These are phyloP conservation scores for Cyclura pinguis DNA, from an alignment of 2,797 vertebrate species.

Conservation along the genomic window DNA sequence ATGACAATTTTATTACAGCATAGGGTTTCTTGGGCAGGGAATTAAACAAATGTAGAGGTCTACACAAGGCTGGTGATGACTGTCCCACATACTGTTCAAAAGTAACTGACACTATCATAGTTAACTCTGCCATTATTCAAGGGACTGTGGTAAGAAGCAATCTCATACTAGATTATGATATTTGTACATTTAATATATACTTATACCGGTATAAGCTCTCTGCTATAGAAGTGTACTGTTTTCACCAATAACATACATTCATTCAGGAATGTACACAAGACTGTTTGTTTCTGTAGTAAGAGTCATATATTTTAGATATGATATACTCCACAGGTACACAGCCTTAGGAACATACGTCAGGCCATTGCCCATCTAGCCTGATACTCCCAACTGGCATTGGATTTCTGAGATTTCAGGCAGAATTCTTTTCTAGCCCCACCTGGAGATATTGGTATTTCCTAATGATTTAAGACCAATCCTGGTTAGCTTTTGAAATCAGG, in stretches of 20 bases:
- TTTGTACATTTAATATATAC: not conserved
- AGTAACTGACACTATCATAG: not conserved
- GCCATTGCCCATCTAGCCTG: no score
- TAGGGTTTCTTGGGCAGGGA: not conserved
- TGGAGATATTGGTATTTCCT: no score
- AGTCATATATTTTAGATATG: no score
- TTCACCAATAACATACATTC: not conserved
- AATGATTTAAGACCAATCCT: no score
- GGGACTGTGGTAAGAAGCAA: no score
- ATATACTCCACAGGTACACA: not conserved
- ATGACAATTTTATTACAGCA: not conserved
- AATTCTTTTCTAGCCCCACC: no score
- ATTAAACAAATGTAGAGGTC: not conserved
- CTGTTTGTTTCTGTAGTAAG: not conserved
- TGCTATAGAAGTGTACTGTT: no score
- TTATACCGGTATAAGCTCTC: not conserved
- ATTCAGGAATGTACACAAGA: not conserved
- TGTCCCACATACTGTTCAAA: not conserved
- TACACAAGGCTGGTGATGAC: not conserved
- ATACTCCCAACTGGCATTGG: no score
- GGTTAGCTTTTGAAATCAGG: no score
- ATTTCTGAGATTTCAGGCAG: no score
- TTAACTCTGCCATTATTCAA: not conserved
- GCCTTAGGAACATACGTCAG: no score
- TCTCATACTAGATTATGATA: not conserved